Evolutionary conservation across 2,113 vertebrate genomes (phyloP).

Genomic region (Dolichotis patagonum): DNA sequence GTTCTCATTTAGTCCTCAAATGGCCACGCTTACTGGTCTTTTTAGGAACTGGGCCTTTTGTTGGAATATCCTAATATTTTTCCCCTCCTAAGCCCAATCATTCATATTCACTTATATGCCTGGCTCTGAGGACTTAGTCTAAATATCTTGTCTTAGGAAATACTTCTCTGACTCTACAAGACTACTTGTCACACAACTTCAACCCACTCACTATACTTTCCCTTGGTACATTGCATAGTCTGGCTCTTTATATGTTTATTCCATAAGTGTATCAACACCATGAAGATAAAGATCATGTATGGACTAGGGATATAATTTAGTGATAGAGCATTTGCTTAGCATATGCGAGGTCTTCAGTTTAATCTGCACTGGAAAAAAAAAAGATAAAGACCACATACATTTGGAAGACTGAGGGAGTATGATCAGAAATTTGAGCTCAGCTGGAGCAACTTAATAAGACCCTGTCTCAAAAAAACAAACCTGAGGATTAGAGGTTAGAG

Average conservation of each 20-base stretch:
- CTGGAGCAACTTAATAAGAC: background rate
- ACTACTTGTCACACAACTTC: background rate
- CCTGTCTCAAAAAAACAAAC: background rate
- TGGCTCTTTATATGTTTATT: background rate
- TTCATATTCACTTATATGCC: background rate
- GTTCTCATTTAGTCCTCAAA: background rate
- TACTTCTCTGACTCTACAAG: background rate
- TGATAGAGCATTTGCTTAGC: background rate
- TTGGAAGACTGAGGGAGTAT: background rate
- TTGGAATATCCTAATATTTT: background rate
- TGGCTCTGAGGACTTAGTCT: background rate
- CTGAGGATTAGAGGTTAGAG: background rate
- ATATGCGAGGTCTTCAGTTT: background rate
- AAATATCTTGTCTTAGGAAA: background rate
- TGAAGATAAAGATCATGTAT: background rate
- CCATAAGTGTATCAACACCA: background rate
- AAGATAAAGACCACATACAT: too few species aligned
- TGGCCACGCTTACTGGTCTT: background rate
- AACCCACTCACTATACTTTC: background rate
- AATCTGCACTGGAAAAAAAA: too few species aligned
- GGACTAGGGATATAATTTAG: background rate
- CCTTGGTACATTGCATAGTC: background rate
- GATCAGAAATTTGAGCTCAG: background rate
- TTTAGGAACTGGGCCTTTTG: background rate
- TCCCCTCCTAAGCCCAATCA: background rate